Evolutionary conservation across 2,888 invertebrate species (phyloP).

Genomic region (Galeopsomyia nigrocyanea): DNA sequence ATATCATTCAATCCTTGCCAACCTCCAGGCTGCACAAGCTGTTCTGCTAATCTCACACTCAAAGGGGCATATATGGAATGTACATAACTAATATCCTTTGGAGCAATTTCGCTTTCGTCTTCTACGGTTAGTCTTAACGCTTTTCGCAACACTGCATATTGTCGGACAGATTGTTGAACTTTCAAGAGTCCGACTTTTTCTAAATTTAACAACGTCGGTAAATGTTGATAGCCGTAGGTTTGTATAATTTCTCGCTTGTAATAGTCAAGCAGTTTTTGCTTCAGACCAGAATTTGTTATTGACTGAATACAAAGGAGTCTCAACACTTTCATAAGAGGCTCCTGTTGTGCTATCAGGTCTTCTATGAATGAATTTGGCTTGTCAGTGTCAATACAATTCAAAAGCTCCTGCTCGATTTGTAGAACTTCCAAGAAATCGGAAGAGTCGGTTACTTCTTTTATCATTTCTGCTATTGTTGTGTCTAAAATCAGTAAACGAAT

Average conservation of each 20-base stretch:
- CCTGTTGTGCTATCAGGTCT: slow-evolving; percentile 89
- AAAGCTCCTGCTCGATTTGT: slow-evolving; percentile 91
- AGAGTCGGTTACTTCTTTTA: slow-evolving; percentile 86
- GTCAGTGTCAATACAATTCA: slow-evolving; percentile 93
- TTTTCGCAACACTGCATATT: slow-evolving; percentile 84
- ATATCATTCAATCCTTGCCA: slow-evolving; percentile 89
- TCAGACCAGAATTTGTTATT: slow-evolving; percentile 91
- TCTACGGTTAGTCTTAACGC: slow-evolving; percentile 89
- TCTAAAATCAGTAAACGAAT: slow-evolving; percentile 69
- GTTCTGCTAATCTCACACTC: slow-evolving; percentile 87
- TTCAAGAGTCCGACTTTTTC: slow-evolving; percentile 89
- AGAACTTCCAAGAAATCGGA: slow-evolving; percentile 84
- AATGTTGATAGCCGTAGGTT: slow-evolving; percentile 89
- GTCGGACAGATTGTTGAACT: slow-evolving; percentile 79
- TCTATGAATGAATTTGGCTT: slow-evolving; percentile 91
- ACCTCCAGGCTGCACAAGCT: slow-evolving; percentile 81
- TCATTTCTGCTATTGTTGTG: slow-evolving; percentile 93
- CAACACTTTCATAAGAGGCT: slow-evolving; percentile 85
- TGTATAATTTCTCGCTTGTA: slow-evolving; percentile 83
- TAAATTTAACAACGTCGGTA: slow-evolving; percentile 86
- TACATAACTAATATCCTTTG: slow-evolving; percentile 91
- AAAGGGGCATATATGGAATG: slow-evolving; percentile 95
- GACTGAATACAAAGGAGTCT: slow-evolving; percentile 95
- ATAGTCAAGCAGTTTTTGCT: slow-evolving; percentile 83
- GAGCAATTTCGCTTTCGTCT: slow-evolving; percentile 86